Conservation (phyloP, 2,797 vertebrate genomes). For the Helicolenus hilgendorfi region DNA sequence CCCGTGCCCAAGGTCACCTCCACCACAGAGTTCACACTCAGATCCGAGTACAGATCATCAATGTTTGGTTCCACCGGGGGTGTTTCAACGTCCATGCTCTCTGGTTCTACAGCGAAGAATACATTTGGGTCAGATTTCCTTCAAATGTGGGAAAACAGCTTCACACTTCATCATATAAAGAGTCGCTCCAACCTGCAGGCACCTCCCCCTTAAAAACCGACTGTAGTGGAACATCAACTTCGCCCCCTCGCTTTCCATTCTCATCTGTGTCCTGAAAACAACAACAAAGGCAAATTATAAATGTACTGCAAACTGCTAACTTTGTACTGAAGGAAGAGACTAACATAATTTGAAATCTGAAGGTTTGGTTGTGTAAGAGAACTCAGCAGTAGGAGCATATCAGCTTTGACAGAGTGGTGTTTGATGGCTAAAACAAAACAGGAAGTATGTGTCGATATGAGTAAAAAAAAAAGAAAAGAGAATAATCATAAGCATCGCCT, state of each 20-base stretch:
- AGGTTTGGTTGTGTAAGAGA: not conserved
- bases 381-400: not conserved
- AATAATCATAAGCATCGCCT: not conserved
- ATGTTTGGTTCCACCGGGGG: not conserved
- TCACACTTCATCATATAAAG: not conserved
- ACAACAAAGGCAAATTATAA: not conserved
- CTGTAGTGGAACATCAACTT: slow-evolving; percentile 83
- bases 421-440: not conserved
- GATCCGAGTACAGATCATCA: not conserved
- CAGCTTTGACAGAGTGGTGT: not conserved
- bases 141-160: not conserved
- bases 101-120: slow-evolving; percentile 25
- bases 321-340: not conserved
- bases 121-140: not conserved
- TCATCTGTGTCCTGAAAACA: slow-evolving; percentile 86
- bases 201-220: slow-evolving; percentile 86
- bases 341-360: not conserved
- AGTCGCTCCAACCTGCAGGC: slow-evolving; percentile 76
- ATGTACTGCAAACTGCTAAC: not conserved
- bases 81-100: slow-evolving; percentile 41
- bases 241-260: slow-evolving; percentile 76
- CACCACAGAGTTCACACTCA: slow-evolving; percentile 90
- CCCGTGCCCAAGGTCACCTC: slow-evolving; percentile 84
- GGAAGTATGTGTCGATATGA: not conserved
- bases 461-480: not conserved